Evolutionary conservation across 2,113 vertebrate species (phyloP), one percentile per base, ranked within the genome.

Genomic region (Embiotoca jacksoni): DNA sequence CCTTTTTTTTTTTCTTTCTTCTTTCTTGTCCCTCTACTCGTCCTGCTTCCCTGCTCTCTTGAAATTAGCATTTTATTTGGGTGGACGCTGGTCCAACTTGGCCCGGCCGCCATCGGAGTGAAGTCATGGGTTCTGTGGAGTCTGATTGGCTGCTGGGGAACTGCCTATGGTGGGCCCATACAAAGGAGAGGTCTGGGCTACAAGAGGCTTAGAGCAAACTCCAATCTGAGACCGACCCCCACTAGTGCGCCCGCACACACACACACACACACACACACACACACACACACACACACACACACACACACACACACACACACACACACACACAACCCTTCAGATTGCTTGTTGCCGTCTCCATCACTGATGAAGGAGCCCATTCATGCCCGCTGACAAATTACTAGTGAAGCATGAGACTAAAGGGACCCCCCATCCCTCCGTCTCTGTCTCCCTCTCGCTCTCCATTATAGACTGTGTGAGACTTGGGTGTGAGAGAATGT

Each of bases 131-230:
- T 47, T 78, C 23, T 30, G 65, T 8, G 66, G 14, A 36, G 73
- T 5, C 80, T 91, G 94, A 97, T 94, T 96, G 96, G 96, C 95
- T 94, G 92, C 72, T 23, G 80, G 83, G 56, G 56, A 92, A 91
- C 95, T 90, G 95, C 91, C 95, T 95, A 95, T 93, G 89, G 92
- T 94, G 90, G 88, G 85, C 93, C 92, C 95, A 95, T 65, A 86
- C 88, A 80, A 92, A 86, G 85, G 87, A 78, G 63, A 14, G 86
- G 70, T 52, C 70, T 56, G 75, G 81, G 67, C 9, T 75, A 90
- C 93, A 90, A 78, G 87, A 90, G 74, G 87, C 91, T 89, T 91
- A 88, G 85, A 80, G 80, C 87, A 81, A 74, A 94, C 92, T 91
- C 90, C 86, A 91, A 82, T 92, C 93, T 91, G 87, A 60, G 87